Conservation (phyloP, 2,797 vertebrate genomes). For the Sebastes hubbsi region DNA sequence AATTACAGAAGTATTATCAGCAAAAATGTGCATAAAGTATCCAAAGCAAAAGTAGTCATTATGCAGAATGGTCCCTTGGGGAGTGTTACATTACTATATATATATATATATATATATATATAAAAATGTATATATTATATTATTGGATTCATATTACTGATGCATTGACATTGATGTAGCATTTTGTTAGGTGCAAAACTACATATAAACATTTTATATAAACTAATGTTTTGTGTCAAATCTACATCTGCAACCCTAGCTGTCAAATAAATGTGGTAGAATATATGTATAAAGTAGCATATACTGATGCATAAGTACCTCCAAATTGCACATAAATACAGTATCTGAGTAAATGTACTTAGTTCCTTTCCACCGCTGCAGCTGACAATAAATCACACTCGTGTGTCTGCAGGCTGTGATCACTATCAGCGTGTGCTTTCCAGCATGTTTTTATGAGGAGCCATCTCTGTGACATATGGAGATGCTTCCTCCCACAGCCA, state of each 20-base stretch:
- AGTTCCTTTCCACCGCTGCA: conserved; percentile 5
- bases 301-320: not conserved
- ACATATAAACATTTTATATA: not conserved
- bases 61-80: not conserved
- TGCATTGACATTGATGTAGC: not conserved
- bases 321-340: not conserved
- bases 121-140: not conserved
- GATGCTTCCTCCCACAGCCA: conserved; percentile 68
- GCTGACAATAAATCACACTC: conserved; percentile 52
- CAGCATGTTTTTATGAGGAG: conserved; percentile 63
- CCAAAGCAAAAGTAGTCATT: not conserved
- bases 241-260: not conserved
- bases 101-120: not conserved
- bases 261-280: not conserved
- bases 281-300: not conserved
- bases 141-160: not conserved
- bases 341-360: conserved; percentile 23
- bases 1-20: not conserved
- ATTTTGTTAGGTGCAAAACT: not conserved
- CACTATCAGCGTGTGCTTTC: conserved; percentile 63
- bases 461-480: conserved; percentile 69
- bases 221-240: not conserved
- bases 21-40: not conserved
- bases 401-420: conserved; percentile 55
- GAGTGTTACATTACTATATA: not conserved